Base-by-base conservation (phyloP, 2,797 vertebrate species). In the Choloepus didactylus region DNA sequence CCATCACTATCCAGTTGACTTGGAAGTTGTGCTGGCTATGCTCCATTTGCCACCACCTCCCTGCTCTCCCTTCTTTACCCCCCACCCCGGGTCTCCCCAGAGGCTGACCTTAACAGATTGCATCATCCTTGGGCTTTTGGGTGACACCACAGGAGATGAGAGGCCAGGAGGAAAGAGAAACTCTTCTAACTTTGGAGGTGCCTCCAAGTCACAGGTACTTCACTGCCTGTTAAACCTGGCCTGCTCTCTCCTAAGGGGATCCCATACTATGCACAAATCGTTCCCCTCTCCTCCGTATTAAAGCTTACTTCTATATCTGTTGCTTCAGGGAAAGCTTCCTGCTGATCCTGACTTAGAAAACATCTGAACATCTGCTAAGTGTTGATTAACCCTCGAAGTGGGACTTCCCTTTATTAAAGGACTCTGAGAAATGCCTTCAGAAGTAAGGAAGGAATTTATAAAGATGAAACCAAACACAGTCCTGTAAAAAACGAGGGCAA, bases 381-480 rank as follows among this genome's bases (percentile, higher is more conserved):
- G 23, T 83, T 94, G 73, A 69, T 29, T 75, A 80, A 82, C 9
- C 56, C 16, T 70, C 15, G 73, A 31, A 10, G 1, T 70, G 9
- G 31, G 75, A 88, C 27, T 38, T 83, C 12, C 46, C 19, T 89
- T 93, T 91, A 88, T 72, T 80, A 88, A 51, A 88, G 46, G 7
- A 80, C 67, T 80, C 49, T 38, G 49, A 79, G 46, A 94, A 93
- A 93, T 75, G n/a, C 27, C 59, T 91, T 87, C 49, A 88, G 93
- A 93, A 49, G 54, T 70, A 81, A 93, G 51, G 12, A 79, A 95
- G 46, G 44, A 62, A 70, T 70, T 92, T 87, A 93, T 76, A 66
- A 96, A 91, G 35, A 51, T 86, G 19, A 23, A 31, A 44, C 41
- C 19, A 62, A 95, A 82, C 87, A 21, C 44, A 67, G 25, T 12